Base-by-base conservation (phyloP, 2,797 vertebrate genomes). In the Prunella strophiata region DNA sequence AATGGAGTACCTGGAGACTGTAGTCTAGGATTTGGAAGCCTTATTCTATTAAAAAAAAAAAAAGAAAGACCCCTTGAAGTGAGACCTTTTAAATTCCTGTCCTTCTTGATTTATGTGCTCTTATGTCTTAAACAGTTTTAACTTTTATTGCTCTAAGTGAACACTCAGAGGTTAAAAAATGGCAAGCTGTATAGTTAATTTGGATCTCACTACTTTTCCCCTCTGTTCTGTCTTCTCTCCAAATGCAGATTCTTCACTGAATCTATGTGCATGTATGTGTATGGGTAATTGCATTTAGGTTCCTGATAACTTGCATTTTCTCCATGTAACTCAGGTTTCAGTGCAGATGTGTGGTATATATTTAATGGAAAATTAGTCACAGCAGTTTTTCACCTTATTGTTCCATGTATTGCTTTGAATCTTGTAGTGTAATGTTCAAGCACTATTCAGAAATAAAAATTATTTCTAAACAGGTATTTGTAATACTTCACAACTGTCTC, bases 1-100 rank as follows among this genome's bases (percentile, higher is more conserved):
- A 76, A 70, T 86, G 34, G 66, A 89, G 38, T 88, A 91, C 48
- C 50, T 85, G 55, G 68, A 91, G 75, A 67, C 65, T 47, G 20
- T 73, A 67, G 59, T 85, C 40, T 62, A 71, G 48, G 73, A 29
- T 66, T 90, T 85, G 42, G 54, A 57, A 73, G 30, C 26, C 62
- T 22, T 43, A 26, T 57, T 68, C n/a, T 84, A 6, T 81, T 72
- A 55, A 57, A 88, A 80, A 70, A 55, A 57, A 88, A 80, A 70
- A 73, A 16, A 78, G 29, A 57, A 66, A 48, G 9, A 89, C 32
- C 5, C 2, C 16, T 62, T 73, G 36, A 83, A 67, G 59, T 0
- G 0, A 74, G 65, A 61, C 21, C 5, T 15, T 73, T 38, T 85
- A 26, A 70, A 75, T 83, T 73, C 21, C 34, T 74, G 10, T 71